Conservation (phyloP, 2,888 invertebrate genomes). For the Orchesella flavescens region DNA sequence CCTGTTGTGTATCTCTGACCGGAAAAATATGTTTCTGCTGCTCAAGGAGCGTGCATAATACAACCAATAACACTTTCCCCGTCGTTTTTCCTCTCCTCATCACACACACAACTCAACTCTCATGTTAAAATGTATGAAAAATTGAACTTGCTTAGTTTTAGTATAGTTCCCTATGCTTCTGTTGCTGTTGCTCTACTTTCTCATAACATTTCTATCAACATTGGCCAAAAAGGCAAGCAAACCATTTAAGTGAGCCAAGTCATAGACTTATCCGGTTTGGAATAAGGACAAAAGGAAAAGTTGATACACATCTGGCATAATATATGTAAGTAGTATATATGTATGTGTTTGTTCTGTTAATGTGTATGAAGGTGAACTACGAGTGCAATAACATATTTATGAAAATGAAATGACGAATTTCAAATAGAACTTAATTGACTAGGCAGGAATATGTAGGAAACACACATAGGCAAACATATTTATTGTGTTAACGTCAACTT, state of each 20-base stretch:
- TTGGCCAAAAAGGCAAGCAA: background rate
- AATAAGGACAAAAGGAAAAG: conserved; percentile 47
- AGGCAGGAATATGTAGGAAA: no score
- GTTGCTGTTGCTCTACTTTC: conserved; percentile 29
- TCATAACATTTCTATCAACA: conserved; percentile 3
- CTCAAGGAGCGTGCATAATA: background rate
- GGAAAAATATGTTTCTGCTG: conserved; percentile 20
- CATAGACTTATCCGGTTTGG: background rate
- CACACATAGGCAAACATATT: no score
- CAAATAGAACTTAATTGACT: no score
- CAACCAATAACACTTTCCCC: background rate
- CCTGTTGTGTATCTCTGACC: conserved; percentile 42
- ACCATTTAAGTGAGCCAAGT: background rate
- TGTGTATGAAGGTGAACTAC: no score
- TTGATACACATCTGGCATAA: conserved; percentile 18
- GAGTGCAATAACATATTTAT: no score
- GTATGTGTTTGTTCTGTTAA: no score
- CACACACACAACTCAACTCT: background rate
- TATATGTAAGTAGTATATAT: no score
- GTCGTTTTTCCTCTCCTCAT: conserved; percentile 13
- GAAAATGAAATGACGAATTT: no score
- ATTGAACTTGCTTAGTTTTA: background rate
- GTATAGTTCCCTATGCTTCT: background rate
- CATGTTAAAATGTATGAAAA: background rate
- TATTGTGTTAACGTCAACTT: no score